phyloP scores from a whole-genome alignment of 2,888 invertebrate genomes.

The Nephrotoma appendiculata region DNA sequence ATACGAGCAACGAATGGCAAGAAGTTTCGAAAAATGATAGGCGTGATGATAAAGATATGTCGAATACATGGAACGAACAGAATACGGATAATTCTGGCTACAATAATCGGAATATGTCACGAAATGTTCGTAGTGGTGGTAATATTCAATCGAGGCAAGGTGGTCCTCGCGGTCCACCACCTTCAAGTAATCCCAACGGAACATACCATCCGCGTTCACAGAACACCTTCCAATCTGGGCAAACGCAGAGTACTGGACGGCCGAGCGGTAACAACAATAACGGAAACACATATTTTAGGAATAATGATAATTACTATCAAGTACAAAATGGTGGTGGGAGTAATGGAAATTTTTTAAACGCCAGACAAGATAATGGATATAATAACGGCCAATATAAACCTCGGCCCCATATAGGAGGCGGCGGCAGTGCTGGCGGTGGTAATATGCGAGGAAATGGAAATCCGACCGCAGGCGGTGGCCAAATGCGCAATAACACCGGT shows the following conservation, averaged over 20 bases:
- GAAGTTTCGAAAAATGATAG: slow-evolving; percentile 11
- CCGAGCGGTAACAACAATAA: slow-evolving; percentile 18
- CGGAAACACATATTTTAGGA: slow-evolving; percentile 9
- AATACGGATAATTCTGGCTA: slow-evolving; percentile 12
- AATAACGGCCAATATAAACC: slow-evolving; percentile 17
- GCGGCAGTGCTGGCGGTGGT: slow-evolving; percentile 6
- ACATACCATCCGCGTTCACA: slow-evolving; percentile 12
- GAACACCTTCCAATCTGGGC: slow-evolving; percentile 15
- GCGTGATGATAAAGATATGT: slow-evolving; percentile 19
- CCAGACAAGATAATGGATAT: slow-evolving; percentile 16
- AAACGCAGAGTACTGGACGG: slow-evolving; percentile 17
- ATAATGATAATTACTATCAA: slow-evolving; percentile 5
- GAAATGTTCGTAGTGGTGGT: not conserved
- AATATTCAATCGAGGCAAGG: not conserved
- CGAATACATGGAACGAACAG: slow-evolving; percentile 21
- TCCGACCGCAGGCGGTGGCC: slow-evolving; percentile 5
- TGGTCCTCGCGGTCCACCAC: slow-evolving; percentile 3
- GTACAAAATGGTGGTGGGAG: slow-evolving; percentile 16
- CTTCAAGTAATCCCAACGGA: slow-evolving; percentile 11
- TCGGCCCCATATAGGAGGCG: slow-evolving; percentile 12
- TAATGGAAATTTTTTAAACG: slow-evolving; percentile 8
- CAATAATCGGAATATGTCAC: not conserved
- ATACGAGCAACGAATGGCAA: not conserved
- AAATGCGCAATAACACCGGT: not conserved
- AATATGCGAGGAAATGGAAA: slow-evolving; percentile 14